Percentiles rank a stretch among this genome's conserved stretches.
Evolutionary conservation across 1,140 invertebrate genomes (phyloP).

Genomic region (Lerema accius): DNA sequence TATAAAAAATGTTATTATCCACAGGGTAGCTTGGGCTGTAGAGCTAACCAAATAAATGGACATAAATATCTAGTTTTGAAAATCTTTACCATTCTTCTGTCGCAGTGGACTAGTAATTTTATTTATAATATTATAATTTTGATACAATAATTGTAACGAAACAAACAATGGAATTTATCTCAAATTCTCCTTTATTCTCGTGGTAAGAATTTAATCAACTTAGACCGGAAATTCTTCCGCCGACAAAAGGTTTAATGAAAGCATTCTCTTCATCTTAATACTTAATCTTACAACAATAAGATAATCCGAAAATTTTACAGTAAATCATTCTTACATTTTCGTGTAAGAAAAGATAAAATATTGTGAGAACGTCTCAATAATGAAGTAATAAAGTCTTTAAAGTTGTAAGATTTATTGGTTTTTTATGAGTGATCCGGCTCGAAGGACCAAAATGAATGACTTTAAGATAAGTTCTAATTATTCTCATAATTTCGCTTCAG

Average conservation of each 20-base stretch:
- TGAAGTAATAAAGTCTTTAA: slow-evolving; percentile 1
- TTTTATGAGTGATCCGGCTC: not conserved
- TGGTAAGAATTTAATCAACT: not conserved
- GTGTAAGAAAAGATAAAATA: not conserved
- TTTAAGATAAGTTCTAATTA: slow-evolving; percentile 2
- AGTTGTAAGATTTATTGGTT: not conserved
- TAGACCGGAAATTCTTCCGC: not conserved
- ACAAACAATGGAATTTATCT: not conserved
- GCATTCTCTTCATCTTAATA: not conserved
- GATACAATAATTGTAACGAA: too few species aligned
- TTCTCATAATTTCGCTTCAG: not conserved
- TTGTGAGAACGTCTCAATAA: not conserved
- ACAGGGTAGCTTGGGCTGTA: too few species aligned
- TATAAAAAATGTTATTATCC: too few species aligned
- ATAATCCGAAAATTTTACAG: not conserved
- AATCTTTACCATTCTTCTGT: too few species aligned
- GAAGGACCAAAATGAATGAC: not conserved
- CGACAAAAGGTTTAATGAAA: slow-evolving; percentile 3
- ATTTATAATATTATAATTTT: too few species aligned
- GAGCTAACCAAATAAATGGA: too few species aligned
- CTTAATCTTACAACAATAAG: not conserved
- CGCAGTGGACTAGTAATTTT: too few species aligned
- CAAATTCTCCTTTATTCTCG: not conserved
- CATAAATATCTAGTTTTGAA: too few species aligned
- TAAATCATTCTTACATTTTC: not conserved